Base-by-base conservation (phyloP, 2,888 invertebrate species). In the Rutpela maculata region DNA sequence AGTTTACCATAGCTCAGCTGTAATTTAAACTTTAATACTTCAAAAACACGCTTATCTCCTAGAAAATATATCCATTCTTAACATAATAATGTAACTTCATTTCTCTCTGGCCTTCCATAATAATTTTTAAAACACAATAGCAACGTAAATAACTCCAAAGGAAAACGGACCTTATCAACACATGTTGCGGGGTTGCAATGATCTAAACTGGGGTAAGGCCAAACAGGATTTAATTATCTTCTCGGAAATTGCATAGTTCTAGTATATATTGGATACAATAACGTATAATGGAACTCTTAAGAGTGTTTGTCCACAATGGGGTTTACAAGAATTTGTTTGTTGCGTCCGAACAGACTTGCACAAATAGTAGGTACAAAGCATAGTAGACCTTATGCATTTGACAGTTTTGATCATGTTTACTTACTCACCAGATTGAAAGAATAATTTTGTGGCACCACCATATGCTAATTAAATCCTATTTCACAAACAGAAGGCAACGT, bases 151-250 rank as follows among this genome's bases (percentile, higher is more conserved):
- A 65, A 65, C 35, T 17, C 17, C 63, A 19, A 7, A 31, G 43
- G 15, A 43, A 43, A 43, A 43, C 35, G 57, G 9, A 65, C 66
- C 59, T 38, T 22, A 55, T 56, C 56, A 35, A 57, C 31, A 55
- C 73, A 63, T 63, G 55, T 57, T 62, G 57, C 63, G 66, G 43
- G 66, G 75, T 43, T 65, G 59, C 70, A 66, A 70, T 70, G 38
- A 65, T 75, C 66, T 70, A 66, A 75, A 75, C 75, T 75, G 43
- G 75, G 75, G 70, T 75, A 75, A 75, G 75, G 75, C 22, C 75
- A 65, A 65, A 66, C n/a, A 63, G 60, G 59, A 70, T 66, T 75
- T 75, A 70, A 75, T 75, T 57, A 75, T 75, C 70, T 65, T 43
- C 65, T 70, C 70, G 70, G 59, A 70, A 57, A 75, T 70, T 70